Percentiles rank a stretch among this genome's conserved stretches.
Conservation (phyloP, 2,888 invertebrate species). For the Nudaria mundana region DNA sequence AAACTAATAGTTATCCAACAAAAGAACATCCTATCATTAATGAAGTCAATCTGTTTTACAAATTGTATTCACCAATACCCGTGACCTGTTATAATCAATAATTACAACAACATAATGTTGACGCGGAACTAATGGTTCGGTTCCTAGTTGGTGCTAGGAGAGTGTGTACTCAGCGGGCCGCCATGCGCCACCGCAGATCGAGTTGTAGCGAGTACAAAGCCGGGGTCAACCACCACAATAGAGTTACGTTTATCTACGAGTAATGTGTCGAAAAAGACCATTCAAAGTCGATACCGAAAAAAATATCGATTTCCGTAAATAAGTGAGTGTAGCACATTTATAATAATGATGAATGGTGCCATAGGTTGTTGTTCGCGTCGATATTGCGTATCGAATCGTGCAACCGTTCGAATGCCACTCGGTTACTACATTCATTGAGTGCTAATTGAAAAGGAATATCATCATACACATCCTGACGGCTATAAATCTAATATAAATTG, state of each 20-base stretch:
- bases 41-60: conserved; percentile 59
- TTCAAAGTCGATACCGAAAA: conserved; percentile 77
- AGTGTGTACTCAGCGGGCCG: conserved; percentile 56
- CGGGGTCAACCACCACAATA: conserved; percentile 74
- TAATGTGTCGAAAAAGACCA: conserved; percentile 70
- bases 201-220: conserved; percentile 47
- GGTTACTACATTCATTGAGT: conserved; percentile 59
- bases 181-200: conserved; percentile 33
- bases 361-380: conserved; percentile 66
- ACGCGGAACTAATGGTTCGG: conserved; percentile 68
- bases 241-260: conserved; percentile 74
- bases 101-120: conserved; percentile 68
- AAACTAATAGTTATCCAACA: conserved; percentile 51
- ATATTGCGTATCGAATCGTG: conserved; percentile 74
- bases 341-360: conserved; percentile 79
- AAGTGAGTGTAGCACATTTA: conserved; percentile 80
- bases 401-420: conserved; percentile 61
- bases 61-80: conserved; percentile 57
- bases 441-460: conserved; percentile 78
- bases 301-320: conserved; percentile 82
- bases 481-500: conserved; percentile 72
- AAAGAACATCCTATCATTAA: conserved; percentile 54
- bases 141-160: conserved; percentile 51
- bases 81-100: conserved; percentile 76
- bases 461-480: conserved; percentile 57